Evolutionary conservation across 2,797 vertebrate genomes (phyloP).

Genomic region (Hozukius guyotensis): DNA sequence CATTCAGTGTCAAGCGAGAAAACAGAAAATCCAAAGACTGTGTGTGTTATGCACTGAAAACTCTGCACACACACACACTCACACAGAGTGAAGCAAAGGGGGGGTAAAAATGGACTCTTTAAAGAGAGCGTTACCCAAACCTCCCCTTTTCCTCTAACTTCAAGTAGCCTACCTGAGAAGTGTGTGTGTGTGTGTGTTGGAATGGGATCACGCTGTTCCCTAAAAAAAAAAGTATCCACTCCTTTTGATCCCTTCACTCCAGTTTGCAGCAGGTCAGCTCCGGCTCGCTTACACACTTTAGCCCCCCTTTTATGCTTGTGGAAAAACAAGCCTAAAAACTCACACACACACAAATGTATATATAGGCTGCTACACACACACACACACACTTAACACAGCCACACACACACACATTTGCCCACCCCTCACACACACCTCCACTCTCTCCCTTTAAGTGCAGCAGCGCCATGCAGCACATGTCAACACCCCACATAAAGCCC

Average conservation of each 20-base stretch:
- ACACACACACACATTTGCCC: background rate
- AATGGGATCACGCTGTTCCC: slow-evolving; percentile 60
- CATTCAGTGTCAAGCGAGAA: slow-evolving; percentile 34
- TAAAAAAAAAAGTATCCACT: slow-evolving; percentile 71
- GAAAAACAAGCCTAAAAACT: slow-evolving; percentile 48
- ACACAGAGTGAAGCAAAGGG: slow-evolving; percentile 9
- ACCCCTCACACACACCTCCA: slow-evolving; percentile 39
- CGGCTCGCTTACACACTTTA: slow-evolving; percentile 64
- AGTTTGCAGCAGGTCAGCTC: slow-evolving; percentile 73
- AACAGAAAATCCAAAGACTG: slow-evolving; percentile 7
- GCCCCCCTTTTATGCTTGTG: slow-evolving; percentile 44
- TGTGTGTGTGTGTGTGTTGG: slow-evolving; percentile 31
- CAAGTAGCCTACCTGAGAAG: slow-evolving; percentile 37
- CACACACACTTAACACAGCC: background rate
- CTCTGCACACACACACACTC: slow-evolving; percentile 17
- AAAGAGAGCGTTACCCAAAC: slow-evolving; percentile 1
- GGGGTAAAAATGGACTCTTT: slow-evolving; percentile 25
- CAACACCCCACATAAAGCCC: slow-evolving; percentile 64
- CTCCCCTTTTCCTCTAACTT: slow-evolving; percentile 41
- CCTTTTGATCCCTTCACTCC: slow-evolving; percentile 83
- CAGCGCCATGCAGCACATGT: slow-evolving; percentile 71
- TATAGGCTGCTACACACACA: background rate
- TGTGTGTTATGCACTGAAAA: slow-evolving; percentile 35
- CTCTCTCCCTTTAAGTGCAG: slow-evolving; percentile 63
- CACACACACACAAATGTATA: slow-evolving; percentile 8